Evolutionary conservation across 2,113 vertebrate species (phyloP), one percentile per base, ranked within the genome.

Genomic region (Oreochromis aureus): DNA sequence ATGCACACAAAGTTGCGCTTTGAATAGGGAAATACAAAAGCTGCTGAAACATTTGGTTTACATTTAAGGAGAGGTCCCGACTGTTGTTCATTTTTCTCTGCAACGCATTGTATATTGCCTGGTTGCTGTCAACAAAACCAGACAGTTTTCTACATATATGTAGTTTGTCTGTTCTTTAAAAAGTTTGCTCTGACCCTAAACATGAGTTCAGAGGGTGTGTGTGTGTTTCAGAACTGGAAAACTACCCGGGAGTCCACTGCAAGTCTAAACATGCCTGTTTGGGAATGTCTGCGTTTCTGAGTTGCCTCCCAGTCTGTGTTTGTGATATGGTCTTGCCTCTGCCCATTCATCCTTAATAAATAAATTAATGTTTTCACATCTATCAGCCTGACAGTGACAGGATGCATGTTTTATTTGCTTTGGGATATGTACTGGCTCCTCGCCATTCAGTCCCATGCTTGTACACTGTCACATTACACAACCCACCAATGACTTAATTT

Each of bases 241-340:
- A 30, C 27, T 19, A 19, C 30, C 55, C 8, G 1, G 12, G 3
- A 0, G 27, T 30, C 46, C 30, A 10, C 55, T 46, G n/a, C 93
- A 87, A 81, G 93, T 84, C 87, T 73, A 48, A 30, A 92, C 94
- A 85, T 10, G 94, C 48, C 76, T 55, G 44, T 32, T 2, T 39
- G 36, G 80, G 90, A 89, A 92, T 88, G 81, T 12, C 7, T 46
- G n/a, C 8, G 11, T 79, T 53, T 12, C 24, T 61, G 16, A 1
- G 44, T 32, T 69, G 48, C 59, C 53, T 81, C 10, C 11, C 13
- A 53, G 12, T 73, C 5, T 34, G 27, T 3, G 3, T 3, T 19
- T 0, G 48, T 84, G 7, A 19, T 13, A 55, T 76, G 5, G 2
- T 22, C 5, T 2, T 12, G 19, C 8, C 16, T 36, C 34, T 12